Percentiles rank a stretch among this genome's conserved stretches.
Evolutionary conservation across 2,888 invertebrate species (phyloP).

Genomic region (Helleia helle): DNA sequence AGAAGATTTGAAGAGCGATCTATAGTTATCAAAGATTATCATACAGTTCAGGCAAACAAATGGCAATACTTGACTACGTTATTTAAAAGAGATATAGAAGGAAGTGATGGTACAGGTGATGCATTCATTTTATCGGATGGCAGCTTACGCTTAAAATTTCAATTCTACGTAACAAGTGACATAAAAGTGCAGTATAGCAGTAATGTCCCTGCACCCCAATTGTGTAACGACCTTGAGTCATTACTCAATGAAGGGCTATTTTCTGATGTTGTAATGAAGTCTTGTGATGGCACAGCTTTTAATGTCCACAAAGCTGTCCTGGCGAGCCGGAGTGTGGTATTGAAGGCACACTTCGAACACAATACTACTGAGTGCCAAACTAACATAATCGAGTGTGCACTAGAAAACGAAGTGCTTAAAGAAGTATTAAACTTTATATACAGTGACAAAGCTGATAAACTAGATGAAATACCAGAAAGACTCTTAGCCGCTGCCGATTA

Average conservation of each 20-base stretch:
- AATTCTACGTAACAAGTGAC: constrained; percentile 57
- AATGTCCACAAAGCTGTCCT: constrained; percentile 59
- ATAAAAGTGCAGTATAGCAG: constrained; percentile 35
- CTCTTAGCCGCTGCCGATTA: constrained; percentile 59
- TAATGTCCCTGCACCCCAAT: constrained; percentile 1
- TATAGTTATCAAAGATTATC: constrained; percentile 55
- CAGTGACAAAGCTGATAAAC: constrained; percentile 56
- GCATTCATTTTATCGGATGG: constrained; percentile 53
- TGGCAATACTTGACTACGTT: constrained; percentile 62
- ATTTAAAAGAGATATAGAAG: constrained; percentile 50
- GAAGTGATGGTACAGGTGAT: constrained; percentile 45
- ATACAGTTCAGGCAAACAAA: constrained; percentile 55
- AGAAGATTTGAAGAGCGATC: constrained; percentile 59
- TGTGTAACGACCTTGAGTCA: constrained; percentile 5
- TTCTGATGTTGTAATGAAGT: constrained; percentile 59
- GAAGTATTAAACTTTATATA: constrained; percentile 60
- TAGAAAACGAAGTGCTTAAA: constrained; percentile 50
- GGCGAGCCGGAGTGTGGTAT: constrained; percentile 54
- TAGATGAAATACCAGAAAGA: constrained; percentile 59
- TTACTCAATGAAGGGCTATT: constrained; percentile 16
- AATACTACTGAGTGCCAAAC: constrained; percentile 56
- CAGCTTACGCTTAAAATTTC: constrained; percentile 52
- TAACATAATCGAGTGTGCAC: constrained; percentile 49
- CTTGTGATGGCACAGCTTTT: constrained; percentile 48
- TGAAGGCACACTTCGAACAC: constrained; percentile 62